phyloP scores from a whole-genome alignment of 2,113 vertebrate species.

The Rhynchomys soricoides region DNA sequence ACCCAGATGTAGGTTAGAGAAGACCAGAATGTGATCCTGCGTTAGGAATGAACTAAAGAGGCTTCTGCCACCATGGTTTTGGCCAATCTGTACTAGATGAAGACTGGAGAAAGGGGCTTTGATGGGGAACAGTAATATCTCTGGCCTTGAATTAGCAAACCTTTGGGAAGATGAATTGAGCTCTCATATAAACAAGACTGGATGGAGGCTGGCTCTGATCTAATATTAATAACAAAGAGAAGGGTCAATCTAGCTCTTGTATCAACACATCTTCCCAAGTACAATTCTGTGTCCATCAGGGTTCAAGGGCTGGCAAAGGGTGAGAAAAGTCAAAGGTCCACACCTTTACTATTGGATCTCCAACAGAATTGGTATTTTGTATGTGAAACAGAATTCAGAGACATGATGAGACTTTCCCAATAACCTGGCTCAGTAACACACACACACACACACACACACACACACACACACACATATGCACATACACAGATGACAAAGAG shows the following conservation, averaged over 20 bases:
- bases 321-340: not conserved
- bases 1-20: constrained; percentile 59
- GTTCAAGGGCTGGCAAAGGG: not conserved
- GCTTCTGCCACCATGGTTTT: not conserved
- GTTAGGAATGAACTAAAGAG: not conserved
- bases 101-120: not conserved
- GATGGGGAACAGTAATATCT: not conserved
- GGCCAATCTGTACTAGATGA: not conserved
- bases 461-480: not conserved
- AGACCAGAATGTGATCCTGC: not conserved
- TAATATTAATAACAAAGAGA: not conserved
- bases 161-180: not conserved
- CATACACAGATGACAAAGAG: constrained; percentile 42
- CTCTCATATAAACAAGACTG: constrained; percentile 1
- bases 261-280: not conserved
- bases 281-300: not conserved
- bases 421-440: not conserved
- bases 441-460: not conserved
- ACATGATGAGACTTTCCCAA: not conserved
- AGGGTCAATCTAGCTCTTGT: not conserved
- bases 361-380: not conserved
- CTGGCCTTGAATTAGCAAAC: not conserved
- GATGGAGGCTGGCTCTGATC: not conserved
- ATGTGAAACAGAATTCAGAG: not conserved
- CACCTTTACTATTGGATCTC: not conserved